Conservation (phyloP, 2,888 invertebrate genomes). For the Sylvicola fuscatus region DNA sequence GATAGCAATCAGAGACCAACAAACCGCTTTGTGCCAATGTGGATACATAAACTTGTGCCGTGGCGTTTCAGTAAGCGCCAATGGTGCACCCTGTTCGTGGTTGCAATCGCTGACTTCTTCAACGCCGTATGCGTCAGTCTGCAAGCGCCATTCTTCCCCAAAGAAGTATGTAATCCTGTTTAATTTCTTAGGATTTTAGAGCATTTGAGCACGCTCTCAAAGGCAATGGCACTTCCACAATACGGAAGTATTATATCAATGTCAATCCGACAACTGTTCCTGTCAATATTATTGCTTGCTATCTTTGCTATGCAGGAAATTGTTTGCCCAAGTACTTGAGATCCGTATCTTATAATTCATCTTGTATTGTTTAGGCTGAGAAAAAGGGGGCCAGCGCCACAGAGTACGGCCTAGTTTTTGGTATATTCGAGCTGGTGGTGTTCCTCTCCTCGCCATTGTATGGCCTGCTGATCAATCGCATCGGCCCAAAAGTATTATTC, state of each 20-base stretch:
- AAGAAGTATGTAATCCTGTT: constrained; percentile 37
- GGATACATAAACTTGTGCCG: too few species aligned
- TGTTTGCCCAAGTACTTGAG: too few species aligned
- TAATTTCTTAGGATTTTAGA: too few species aligned
- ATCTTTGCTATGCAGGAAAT: too few species aligned
- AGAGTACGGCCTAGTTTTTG: constrained; percentile 73
- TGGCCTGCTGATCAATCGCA: constrained; percentile 53
- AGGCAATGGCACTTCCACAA: too few species aligned
- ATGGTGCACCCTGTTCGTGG: constrained; percentile 56
- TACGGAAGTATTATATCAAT: too few species aligned
- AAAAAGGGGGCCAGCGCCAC: constrained; percentile 59
- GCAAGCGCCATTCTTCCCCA: constrained; percentile 71
- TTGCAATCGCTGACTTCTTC: constrained; percentile 64
- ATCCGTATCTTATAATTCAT: too few species aligned
- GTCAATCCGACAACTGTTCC: too few species aligned
- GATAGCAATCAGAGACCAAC: too few species aligned
- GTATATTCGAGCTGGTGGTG: constrained; percentile 65
- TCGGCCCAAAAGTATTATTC: constrained; percentile 64
- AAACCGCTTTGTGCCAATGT: too few species aligned
- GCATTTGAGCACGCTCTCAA: too few species aligned
- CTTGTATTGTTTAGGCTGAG: constrained; percentile 44
- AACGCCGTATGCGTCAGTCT: constrained; percentile 68
- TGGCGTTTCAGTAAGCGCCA: constrained; percentile 42
- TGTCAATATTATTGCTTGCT: too few species aligned
- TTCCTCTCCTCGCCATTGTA: constrained; percentile 66